Evolutionary conservation across 1,140 invertebrate species (phyloP).

Genomic region (Neodiprion fabricii): DNA sequence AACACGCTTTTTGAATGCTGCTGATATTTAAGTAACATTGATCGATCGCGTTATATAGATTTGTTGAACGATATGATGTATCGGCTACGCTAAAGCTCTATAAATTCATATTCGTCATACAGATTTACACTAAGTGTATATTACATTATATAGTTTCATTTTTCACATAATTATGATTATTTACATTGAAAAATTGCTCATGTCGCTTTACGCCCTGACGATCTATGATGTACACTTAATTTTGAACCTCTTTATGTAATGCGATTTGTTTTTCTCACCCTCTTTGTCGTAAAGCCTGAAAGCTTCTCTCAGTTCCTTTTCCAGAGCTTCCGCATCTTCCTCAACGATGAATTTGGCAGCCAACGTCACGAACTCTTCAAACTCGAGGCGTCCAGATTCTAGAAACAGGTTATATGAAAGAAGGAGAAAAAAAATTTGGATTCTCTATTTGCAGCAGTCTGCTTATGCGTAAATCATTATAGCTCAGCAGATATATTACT

Average conservation of each 20-base stretch:
- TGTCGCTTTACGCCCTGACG: not conserved
- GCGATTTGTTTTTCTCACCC: constrained; percentile 60
- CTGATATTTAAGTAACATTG: not conserved
- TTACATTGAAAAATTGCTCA: not conserved
- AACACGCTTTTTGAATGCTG: not conserved
- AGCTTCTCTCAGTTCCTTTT: constrained; percentile 91
- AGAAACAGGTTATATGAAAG: constrained; percentile 9
- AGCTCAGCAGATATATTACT: no score
- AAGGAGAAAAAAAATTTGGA: no score
- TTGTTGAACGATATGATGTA: not conserved
- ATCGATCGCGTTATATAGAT: not conserved
- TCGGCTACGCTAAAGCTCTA: no score
- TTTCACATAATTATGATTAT: not conserved
- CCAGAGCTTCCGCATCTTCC: constrained; percentile 91
- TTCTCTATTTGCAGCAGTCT: no score
- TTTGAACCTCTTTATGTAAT: not conserved
- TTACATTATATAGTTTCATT: no score
- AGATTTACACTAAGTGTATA: no score
- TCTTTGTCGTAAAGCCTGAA: constrained; percentile 90
- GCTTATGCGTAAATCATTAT: no score
- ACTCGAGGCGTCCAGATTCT: constrained; percentile 94
- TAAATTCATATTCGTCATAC: no score
- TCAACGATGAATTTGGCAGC: constrained; percentile 95
- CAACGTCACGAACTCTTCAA: constrained; percentile 92
- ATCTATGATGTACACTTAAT: not conserved